Evolutionary conservation across 2,888 invertebrate genomes (phyloP), one percentile per base, ranked within the genome.

Genomic region (Zootermopsis nevadensis): DNA sequence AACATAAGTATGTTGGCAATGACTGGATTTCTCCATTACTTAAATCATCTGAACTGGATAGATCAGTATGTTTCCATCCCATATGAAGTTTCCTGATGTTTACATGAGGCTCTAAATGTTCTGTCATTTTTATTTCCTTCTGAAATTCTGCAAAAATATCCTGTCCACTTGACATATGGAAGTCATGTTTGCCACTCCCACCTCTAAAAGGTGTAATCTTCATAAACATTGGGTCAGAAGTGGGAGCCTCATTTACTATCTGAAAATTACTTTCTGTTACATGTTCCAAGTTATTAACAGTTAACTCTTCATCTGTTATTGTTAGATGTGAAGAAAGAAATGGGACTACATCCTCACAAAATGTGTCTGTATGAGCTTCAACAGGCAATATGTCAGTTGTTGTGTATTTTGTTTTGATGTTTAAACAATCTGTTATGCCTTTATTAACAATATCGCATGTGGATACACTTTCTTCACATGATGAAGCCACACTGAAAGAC

Each of bases 71-170:
- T 69, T 69, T 69, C 69, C 33, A 69, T 2, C 33, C 33, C 4
- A 31, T 33, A 38, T 74, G 33, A 31, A 83, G 38, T 77, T 83
- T 83, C 22, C 81, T 42, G 33, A 42, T 60, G 42, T 74, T 74
- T 27, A 77, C 42, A 67, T 88, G 83, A 7, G 88, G 88, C 74
- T 88, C 87, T 53, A 88, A 82, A 38, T 87, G 87, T 72, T 89
- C 88, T 0, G 88, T 88, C 60, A 89, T 84, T 80, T 88, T 88
- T 19, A 89, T 84, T 84, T 89, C 88, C 72, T 87, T 87, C 42
- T 89, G 86, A 42, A 89, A 88, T 82, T 89, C 88, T 3, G 88
- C 87, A 7, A 88, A 85, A 55, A 86, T 86, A 66, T 89, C 88
- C 22, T 87, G 88, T 7, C 86, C 87, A 33, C 31, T 87, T 80